Evolutionary conservation across 1,140 invertebrate species (phyloP).

Genomic region (Hyles vespertilio): DNA sequence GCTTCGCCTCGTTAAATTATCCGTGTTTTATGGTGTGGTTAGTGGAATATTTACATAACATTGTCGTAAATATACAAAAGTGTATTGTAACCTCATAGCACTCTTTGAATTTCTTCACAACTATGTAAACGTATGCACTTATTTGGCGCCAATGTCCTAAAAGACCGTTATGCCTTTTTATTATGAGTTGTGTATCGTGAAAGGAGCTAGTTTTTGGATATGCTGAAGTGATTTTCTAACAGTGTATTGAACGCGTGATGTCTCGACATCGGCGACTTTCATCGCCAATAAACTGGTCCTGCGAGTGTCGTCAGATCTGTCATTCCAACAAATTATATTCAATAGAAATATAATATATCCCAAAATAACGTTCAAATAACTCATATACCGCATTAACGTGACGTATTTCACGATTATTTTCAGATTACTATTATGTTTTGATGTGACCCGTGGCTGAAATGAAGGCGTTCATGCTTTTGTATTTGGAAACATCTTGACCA

Average conservation of each 20-base stretch:
- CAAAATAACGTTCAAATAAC: conserved; percentile 13
- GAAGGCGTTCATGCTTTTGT: conserved; percentile 50
- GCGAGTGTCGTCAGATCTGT: conserved; percentile 70
- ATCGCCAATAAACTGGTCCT: conserved; percentile 64
- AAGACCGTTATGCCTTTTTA: conserved; percentile 61
- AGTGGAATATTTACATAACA: conserved; percentile 25
- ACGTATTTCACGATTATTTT: conserved; percentile 29
- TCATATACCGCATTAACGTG: background rate
- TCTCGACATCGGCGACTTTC: conserved; percentile 28
- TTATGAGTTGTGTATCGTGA: conserved; percentile 25
- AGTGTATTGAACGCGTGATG: conserved; percentile 10
- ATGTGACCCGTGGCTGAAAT: conserved; percentile 46
- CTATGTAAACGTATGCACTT: conserved; percentile 70
- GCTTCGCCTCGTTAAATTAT: conserved; percentile 16
- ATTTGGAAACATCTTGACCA: conserved; percentile 70
- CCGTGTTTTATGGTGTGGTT: conserved; percentile 33
- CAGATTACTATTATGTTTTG: conserved; percentile 42
- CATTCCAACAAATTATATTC: conserved; percentile 56
- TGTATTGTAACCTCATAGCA: conserved; percentile 17
- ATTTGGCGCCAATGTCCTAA: conserved; percentile 70
- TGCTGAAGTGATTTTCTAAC: conserved; percentile 11
- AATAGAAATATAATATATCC: conserved; percentile 34
- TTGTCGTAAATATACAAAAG: conserved; percentile 14
- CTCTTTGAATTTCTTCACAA: conserved; percentile 14
- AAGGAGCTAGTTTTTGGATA: conserved; percentile 22